These are phyloP conservation scores for Eclectus roratus DNA, from an alignment of 2,113 vertebrate genomes.

Conservation along the genomic window DNA sequence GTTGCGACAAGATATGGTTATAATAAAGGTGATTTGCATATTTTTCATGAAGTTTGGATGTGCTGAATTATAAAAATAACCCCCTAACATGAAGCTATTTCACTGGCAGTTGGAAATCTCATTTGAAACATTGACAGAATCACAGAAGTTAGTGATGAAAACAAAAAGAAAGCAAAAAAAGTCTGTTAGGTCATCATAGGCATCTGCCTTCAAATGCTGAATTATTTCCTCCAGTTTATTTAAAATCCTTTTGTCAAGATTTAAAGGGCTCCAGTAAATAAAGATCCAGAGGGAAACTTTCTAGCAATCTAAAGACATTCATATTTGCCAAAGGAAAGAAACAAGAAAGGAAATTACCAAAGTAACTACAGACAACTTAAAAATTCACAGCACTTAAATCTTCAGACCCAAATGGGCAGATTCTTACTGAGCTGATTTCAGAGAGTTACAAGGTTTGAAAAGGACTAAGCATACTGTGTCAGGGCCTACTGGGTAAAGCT, in stretches of 20 bases:
- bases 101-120: constrained; percentile 24
- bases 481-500: background rate
- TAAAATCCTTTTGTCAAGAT: background rate
- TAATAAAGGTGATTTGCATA: constrained; percentile 66
- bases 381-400: background rate
- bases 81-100: constrained; percentile 41
- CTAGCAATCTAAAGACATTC: background rate
- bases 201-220: constrained; percentile 7
- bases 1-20: constrained; percentile 64
- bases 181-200: background rate
- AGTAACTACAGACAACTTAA: background rate
- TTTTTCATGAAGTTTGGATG: constrained; percentile 63
- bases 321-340: constrained; percentile 10
- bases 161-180: background rate
- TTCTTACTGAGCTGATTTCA: background rate
- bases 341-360: background rate
- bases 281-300: background rate
- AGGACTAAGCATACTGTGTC: background rate
- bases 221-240: constrained; percentile 3
- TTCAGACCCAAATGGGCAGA: background rate
- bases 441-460: background rate
- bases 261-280: background rate
- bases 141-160: constrained; percentile 9
- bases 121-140: constrained; percentile 17
- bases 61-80: constrained; percentile 52